Percentiles rank a stretch among this genome's conserved stretches.
Conservation (phyloP, 23 tunicate genomes). For the Halocynthia aurantium region DNA sequence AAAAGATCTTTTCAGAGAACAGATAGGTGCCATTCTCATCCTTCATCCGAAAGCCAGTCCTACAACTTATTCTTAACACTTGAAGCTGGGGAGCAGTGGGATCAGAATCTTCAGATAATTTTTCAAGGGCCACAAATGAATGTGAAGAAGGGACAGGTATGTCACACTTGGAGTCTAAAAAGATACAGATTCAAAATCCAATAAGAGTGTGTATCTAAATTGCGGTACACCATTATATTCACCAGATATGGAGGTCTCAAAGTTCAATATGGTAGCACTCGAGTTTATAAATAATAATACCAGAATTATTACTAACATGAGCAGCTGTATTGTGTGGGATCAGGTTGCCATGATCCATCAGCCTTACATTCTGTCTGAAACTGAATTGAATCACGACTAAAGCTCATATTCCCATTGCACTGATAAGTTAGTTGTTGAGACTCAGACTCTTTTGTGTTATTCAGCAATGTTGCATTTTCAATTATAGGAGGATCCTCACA, state of each 20-base stretch:
- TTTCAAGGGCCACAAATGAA: not conserved
- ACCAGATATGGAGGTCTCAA: too few species aligned
- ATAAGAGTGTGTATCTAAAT: too few species aligned
- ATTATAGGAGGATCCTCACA: slow-evolving; percentile 4
- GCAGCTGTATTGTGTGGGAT: slow-evolving; percentile 6
- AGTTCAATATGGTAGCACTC: too few species aligned
- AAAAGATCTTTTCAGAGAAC: not conserved
- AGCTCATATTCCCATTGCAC: slow-evolving; percentile 21
- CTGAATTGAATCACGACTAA: not conserved
- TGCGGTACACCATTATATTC: too few species aligned
- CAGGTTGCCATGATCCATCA: slow-evolving; percentile 37
- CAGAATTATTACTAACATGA: slow-evolving; percentile 13
- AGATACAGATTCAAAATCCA: not conserved
- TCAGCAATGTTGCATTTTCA: not conserved
- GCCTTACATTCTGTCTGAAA: slow-evolving; percentile 6
- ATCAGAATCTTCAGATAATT: not conserved
- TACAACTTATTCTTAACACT: slow-evolving; percentile 33
- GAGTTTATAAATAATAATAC: too few species aligned
- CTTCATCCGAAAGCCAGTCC: slow-evolving; percentile 26
- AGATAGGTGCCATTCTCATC: not conserved
- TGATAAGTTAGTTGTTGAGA: not conserved
- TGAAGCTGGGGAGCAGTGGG: slow-evolving; percentile 7
- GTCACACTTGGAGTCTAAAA: slow-evolving; percentile 7
- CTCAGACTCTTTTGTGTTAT: not conserved
- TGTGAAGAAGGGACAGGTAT: not conserved